A percentile compares a stretch with the other conserved stretches of the same genome.
These are phyloP conservation scores for Sorex maritimensis DNA, from an alignment of 2,797 vertebrate genomes.

Conservation along the genomic window DNA sequence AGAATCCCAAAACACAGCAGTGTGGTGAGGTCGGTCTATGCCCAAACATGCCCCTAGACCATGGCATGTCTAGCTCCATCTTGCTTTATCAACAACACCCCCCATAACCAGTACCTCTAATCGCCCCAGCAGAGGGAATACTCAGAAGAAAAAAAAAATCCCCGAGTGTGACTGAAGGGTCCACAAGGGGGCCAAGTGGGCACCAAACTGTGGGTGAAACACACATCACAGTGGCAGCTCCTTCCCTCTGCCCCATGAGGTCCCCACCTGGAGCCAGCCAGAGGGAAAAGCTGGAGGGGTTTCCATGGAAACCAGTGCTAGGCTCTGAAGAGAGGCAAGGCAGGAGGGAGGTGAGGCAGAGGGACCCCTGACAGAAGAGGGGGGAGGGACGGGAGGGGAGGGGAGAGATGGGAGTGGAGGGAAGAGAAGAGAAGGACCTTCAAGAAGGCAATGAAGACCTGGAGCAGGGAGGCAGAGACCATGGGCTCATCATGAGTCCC, in stretches of 20 bases:
- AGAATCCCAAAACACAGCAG: neutral
- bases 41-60: neutral
- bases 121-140: neutral
- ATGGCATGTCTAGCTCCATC: neutral
- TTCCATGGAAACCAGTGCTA: conserved; percentile 32
- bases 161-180: neutral
- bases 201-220: neutral
- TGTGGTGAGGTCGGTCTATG: neutral
- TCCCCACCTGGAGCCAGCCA: neutral
- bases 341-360: too few species aligned
- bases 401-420: neutral
- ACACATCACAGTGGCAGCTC: neutral
- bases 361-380: too few species aligned
- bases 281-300: neutral
- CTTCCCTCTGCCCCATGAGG: neutral
- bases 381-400: neutral
- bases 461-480: neutral
- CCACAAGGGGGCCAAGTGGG: too few species aligned
- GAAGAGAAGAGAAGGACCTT: too few species aligned
- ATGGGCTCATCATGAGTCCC: too few species aligned
- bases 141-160: conserved; percentile 6
- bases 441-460: neutral
- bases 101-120: neutral
- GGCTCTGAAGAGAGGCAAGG: neutral
- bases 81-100: neutral